Percentiles rank a stretch among this genome's conserved stretches.
Evolutionary conservation across 2,888 invertebrate genomes (phyloP).

Genomic region (Sipha maydis): DNA sequence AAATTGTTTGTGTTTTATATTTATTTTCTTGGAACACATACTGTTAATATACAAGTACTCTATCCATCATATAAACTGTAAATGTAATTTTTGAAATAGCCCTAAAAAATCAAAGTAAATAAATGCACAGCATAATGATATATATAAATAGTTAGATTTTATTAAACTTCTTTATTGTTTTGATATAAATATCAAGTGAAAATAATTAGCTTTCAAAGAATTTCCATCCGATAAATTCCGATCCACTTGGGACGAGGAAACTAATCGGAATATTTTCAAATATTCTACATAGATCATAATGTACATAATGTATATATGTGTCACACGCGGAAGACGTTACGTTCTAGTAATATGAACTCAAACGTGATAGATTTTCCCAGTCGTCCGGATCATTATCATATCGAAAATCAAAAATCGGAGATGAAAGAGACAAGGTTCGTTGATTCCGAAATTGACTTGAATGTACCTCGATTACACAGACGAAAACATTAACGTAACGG

Average conservation of each 20-base stretch:
- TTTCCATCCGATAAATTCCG: not conserved
- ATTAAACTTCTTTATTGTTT: not conserved
- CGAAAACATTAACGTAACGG: slow-evolving; percentile 21
- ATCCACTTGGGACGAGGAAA: not conserved
- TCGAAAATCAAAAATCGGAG: not conserved
- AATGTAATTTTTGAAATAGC: not conserved
- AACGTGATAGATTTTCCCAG: not conserved
- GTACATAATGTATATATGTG: no score
- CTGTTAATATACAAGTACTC: no score
- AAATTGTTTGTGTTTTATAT: no score
- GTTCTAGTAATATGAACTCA: not conserved
- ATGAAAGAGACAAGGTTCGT: slow-evolving; percentile 34
- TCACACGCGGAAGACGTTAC: not conserved
- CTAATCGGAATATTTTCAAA: not conserved
- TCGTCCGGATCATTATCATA: not conserved
- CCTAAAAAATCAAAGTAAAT: not conserved
- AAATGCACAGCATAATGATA: no score
- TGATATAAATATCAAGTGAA: no score
- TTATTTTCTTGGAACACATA: no score
- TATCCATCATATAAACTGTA: no score
- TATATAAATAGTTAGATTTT: no score
- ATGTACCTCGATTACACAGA: not conserved
- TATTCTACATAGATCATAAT: not conserved
- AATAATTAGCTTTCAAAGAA: not conserved
- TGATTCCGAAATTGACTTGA: slow-evolving; percentile 29